Evolutionary conservation across 2,113 vertebrate species (phyloP).

Genomic region (Bolborhynchus lineola): DNA sequence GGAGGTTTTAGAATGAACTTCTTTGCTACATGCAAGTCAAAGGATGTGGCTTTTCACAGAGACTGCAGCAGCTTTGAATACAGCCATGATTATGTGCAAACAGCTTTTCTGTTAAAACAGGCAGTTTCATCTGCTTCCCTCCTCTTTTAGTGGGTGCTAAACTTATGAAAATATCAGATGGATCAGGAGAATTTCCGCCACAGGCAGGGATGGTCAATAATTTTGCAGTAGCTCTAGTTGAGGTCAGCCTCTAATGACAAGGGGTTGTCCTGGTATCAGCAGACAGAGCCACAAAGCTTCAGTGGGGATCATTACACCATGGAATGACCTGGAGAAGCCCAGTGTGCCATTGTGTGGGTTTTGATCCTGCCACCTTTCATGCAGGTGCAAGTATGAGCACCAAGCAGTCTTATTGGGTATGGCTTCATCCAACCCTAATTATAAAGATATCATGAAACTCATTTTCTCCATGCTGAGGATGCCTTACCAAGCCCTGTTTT

Average conservation of each 20-base stretch:
- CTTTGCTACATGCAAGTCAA: not conserved
- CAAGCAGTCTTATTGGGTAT: fast-evolving
- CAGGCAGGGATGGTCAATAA: fast-evolving
- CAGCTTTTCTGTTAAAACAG: not conserved
- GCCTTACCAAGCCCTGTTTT: not conserved
- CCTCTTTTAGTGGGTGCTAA: not conserved
- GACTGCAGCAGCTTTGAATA: not conserved
- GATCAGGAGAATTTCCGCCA: not conserved
- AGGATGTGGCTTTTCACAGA: not conserved
- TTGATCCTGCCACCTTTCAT: not conserved
- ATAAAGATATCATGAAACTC: not conserved
- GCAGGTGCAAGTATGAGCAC: fast-evolving
- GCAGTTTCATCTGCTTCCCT: not conserved
- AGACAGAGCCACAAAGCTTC: not conserved
- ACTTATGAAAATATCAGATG: not conserved
- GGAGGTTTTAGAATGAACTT: not conserved
- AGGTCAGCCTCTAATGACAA: not conserved
- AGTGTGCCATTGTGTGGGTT: fast-evolving
- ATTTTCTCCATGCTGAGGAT: not conserved
- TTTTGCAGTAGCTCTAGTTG: not conserved
- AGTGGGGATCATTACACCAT: fast-evolving
- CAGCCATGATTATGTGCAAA: not conserved
- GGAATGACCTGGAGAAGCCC: not conserved
- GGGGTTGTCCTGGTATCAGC: not conserved
- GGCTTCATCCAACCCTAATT: not conserved